Evolutionary conservation across 1,140 invertebrate genomes (phyloP).

Genomic region (Coptotermes formosanus): DNA sequence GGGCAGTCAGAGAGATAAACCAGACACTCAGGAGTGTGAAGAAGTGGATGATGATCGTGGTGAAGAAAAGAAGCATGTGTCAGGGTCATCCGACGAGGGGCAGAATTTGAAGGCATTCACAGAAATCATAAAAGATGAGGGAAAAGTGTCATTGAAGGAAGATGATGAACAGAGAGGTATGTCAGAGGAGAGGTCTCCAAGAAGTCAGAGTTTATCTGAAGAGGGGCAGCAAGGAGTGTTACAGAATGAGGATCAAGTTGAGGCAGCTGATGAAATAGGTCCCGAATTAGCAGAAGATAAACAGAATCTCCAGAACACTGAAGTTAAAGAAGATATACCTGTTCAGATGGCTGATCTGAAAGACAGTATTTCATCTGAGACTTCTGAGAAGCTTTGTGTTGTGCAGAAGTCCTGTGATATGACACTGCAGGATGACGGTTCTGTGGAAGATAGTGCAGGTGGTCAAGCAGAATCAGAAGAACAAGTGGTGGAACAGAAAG

Average conservation of each 20-base stretch:
- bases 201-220: background rate
- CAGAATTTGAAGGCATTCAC: background rate
- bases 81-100: background rate
- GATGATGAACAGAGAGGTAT: background rate
- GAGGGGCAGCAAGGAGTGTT: background rate
- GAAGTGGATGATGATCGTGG: background rate
- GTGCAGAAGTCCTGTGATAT: background rate
- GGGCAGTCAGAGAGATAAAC: conserved; percentile 5
- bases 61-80: conserved; percentile 5
- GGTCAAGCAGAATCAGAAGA: background rate
- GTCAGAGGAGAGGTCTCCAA: background rate
- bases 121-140: background rate
- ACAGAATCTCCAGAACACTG: background rate
- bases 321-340: background rate
- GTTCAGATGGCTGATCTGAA: background rate
- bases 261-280: background rate
- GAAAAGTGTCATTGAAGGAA: too few species aligned
- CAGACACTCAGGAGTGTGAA: conserved; percentile 15
- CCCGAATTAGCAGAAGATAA: background rate
- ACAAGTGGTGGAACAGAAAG: background rate
- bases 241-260: background rate
- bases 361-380: background rate
- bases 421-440: background rate
- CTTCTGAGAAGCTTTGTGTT: background rate
- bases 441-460: background rate